Evolutionary conservation across 2,888 invertebrate species (phyloP), one percentile per base, ranked within the genome.

Genomic region (Agonopterix alstromeriana): DNA sequence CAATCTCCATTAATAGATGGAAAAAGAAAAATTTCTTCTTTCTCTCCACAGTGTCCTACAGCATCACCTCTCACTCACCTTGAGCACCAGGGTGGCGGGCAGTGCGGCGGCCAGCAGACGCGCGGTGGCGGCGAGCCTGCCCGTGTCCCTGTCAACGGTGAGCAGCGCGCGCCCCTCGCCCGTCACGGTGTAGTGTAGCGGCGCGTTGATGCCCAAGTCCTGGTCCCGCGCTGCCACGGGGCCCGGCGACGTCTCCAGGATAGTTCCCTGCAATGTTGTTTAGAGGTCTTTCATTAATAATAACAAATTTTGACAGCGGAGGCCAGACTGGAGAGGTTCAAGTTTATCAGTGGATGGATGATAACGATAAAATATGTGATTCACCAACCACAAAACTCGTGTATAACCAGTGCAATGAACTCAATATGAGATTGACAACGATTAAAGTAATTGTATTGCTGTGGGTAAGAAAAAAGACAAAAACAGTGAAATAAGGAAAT

Each of bases 151-250:
- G 65, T 94, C 91, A 27, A 95, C 85, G 46, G 77, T 78, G 53
- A 95, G 90, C 60, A 91, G 91, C 0, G 90, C 86, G 2, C 61
- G 59, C 64, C 91, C 90, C 63, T 94, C 93, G n/a, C 92, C 90
- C 55, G 93, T 91, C 51, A 93, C 91, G 0, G 91, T 87, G 80
- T 94, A 95, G 61, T 90, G 90, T 43, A 96, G 91, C 0, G 93
- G 92, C 0, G 95, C 93, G 61, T 92, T 92, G 59, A 96, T 94
- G 27, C 95, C 95, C 40, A 90, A 70, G 66, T 96, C 95, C 73
- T 96, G 96, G 82, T 97, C 97, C 36, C 90, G 85, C 0, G 97
- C 96, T 46, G 91, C 90, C 3, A 97, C 91, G 1, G 93, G 91
- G 10, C 93, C 91, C 0, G 97, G 97, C 8, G 91, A 90, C 27